Conservation (phyloP, 1,140 invertebrate genomes). For the Dendroctonus ponderosae region DNA sequence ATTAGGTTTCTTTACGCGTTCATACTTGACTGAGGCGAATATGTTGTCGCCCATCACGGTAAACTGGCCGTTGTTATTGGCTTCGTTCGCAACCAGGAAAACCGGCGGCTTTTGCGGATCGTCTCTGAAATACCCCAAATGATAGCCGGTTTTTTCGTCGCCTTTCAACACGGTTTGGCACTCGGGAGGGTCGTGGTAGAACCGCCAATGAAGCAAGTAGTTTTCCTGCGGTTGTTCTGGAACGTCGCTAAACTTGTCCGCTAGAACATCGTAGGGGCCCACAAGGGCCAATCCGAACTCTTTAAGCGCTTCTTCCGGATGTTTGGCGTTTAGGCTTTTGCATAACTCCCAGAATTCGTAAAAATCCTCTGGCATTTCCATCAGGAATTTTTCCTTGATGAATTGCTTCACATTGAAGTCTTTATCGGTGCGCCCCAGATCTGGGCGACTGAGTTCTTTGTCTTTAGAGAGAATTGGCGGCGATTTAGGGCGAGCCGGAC, state of each 20-base stretch:
- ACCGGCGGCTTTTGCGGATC: constrained; percentile 69
- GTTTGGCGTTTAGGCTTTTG: constrained; percentile 59
- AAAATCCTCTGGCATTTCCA: constrained; percentile 88
- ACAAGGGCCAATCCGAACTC: constrained; percentile 71
- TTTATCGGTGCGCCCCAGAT: constrained; percentile 8
- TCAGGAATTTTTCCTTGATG: constrained; percentile 74
- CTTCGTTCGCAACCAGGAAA: constrained; percentile 75
- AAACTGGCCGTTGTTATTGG: constrained; percentile 66
- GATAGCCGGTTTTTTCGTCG: constrained; percentile 67
- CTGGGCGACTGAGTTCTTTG: background rate
- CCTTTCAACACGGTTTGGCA: constrained; percentile 78
- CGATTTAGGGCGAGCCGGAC: background rate
- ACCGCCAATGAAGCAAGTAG: constrained; percentile 81
- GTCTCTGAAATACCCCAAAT: constrained; percentile 90
- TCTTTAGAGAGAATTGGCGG: background rate
- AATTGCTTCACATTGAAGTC: constrained; percentile 41
- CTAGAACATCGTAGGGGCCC: constrained; percentile 83
- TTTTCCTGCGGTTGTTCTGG: constrained; percentile 57
- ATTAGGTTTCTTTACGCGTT: constrained; percentile 31
- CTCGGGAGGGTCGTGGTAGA: constrained; percentile 92
- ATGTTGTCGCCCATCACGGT: constrained; percentile 75
- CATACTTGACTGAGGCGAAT: constrained; percentile 81
- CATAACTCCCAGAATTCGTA: constrained; percentile 83
- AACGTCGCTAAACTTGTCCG: constrained; percentile 53
- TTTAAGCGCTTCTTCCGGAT: constrained; percentile 64